Conservation (phyloP, 2,113 vertebrate species). For the Narcine bancroftii region DNA sequence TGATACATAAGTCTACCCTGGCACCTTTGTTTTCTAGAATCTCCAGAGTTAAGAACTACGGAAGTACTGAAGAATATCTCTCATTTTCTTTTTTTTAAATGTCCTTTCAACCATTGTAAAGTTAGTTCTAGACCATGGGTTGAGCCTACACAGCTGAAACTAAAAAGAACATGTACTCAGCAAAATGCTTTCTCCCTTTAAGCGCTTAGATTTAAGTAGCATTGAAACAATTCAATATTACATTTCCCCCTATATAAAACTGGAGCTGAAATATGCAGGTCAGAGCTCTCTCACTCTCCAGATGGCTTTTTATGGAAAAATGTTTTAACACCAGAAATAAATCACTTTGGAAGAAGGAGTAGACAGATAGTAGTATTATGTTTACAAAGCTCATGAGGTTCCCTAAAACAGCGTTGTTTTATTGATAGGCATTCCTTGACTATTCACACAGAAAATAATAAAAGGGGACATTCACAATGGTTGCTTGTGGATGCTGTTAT, state of each 20-base stretch:
- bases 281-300: constrained; percentile 23
- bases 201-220: background rate
- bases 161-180: background rate
- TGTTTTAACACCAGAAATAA: constrained; percentile 12
- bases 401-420: background rate
- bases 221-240: constrained; percentile 10
- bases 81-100: background rate
- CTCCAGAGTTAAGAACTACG: background rate
- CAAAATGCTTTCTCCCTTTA: background rate
- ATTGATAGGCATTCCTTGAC: background rate
- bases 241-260: constrained; percentile 27
- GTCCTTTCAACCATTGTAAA: background rate
- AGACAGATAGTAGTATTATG: background rate
- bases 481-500: background rate
- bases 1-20: too few species aligned
- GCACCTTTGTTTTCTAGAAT: too few species aligned
- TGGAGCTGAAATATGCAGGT: constrained; percentile 28
- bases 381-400: too few species aligned
- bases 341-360: constrained; percentile 13
- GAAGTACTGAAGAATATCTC: background rate
- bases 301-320: constrained; percentile 34
- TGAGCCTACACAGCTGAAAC: background rate
- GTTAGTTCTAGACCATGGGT: background rate
- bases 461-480: background rate
- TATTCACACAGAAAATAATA: background rate